A percentile compares a stretch with the other conserved stretches of the same genome.
Evolutionary conservation across 1,140 invertebrate genomes (phyloP).

Genomic region (Tetraneura akinire): DNA sequence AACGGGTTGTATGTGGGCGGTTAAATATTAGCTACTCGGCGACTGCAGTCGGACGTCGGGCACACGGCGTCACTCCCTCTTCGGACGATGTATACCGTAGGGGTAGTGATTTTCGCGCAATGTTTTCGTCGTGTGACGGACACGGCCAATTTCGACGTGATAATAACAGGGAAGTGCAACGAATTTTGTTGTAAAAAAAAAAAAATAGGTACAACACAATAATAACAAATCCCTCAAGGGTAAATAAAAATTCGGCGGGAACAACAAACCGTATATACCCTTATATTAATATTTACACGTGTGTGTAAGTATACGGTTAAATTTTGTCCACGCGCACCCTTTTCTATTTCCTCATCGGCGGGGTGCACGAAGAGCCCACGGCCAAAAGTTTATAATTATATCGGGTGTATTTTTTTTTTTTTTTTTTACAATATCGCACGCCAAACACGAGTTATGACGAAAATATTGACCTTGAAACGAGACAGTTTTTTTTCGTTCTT

Average conservation of each 20-base stretch:
- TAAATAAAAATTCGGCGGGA: constrained; percentile 31
- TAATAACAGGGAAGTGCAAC: constrained; percentile 46
- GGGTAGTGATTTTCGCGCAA: no score
- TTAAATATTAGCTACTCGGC: background rate
- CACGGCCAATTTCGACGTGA: constrained; percentile 39
- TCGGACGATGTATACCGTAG: no score
- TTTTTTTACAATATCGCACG: no score
- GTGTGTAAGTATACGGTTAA: background rate
- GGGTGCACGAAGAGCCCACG: background rate
- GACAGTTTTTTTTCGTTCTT: no score
- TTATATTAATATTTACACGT: constrained; percentile 17
- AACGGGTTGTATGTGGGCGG: constrained; percentile 19
- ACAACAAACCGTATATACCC: constrained; percentile 9
- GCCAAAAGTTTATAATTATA: constrained; percentile 6
- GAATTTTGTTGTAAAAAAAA: background rate
- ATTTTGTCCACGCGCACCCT: constrained; percentile 14
- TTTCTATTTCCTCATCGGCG: background rate
- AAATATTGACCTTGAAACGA: no score
- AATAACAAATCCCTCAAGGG: constrained; percentile 45
- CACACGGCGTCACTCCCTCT: background rate
- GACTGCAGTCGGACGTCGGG: no score
- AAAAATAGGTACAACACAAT: constrained; percentile 26
- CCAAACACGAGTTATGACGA: no score
- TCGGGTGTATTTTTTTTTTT: constrained; percentile 17
- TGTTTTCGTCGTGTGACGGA: constrained; percentile 25